phyloP scores from a whole-genome alignment of 2,888 invertebrate species.

The Drosophila leonis region DNA sequence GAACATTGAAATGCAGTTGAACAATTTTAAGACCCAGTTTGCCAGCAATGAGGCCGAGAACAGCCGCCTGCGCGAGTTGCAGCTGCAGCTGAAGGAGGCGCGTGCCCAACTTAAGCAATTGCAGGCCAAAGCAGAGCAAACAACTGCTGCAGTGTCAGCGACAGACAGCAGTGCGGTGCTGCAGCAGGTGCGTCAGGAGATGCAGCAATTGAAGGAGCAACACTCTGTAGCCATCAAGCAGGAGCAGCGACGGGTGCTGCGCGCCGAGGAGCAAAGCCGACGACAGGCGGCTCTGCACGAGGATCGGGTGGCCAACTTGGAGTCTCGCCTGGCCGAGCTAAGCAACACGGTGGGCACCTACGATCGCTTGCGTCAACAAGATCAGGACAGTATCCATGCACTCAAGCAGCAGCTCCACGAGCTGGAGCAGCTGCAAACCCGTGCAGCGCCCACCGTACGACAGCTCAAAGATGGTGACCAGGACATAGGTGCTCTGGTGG shows the following conservation, averaged over 20 bases:
- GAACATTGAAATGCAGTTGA: slow-evolving; percentile 89
- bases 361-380: slow-evolving; percentile 90
- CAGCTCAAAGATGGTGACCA: slow-evolving; percentile 80
- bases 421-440: slow-evolving; percentile 59
- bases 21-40: slow-evolving; percentile 86
- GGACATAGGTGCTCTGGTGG: slow-evolving; percentile 87
- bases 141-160: slow-evolving; percentile 80
- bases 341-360: slow-evolving; percentile 92
- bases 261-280: slow-evolving; percentile 90
- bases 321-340: slow-evolving; percentile 91
- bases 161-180: slow-evolving; percentile 85
- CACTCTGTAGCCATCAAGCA: slow-evolving; percentile 90
- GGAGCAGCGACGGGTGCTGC: slow-evolving; percentile 90
- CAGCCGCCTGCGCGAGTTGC: slow-evolving; percentile 86
- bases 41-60: slow-evolving; percentile 83
- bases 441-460: slow-evolving; percentile 13
- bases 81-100: slow-evolving; percentile 88
- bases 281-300: slow-evolving; percentile 90
- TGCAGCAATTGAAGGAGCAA: slow-evolving; percentile 90
- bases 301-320: slow-evolving; percentile 91
- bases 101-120: slow-evolving; percentile 89
- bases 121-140: slow-evolving; percentile 83
- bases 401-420: slow-evolving; percentile 85
- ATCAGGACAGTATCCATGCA: slow-evolving; percentile 90
- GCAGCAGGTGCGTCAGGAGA: slow-evolving; percentile 90